Base-by-base conservation (phyloP, 2,113 vertebrate species). In the Hipposideros armiger region DNA sequence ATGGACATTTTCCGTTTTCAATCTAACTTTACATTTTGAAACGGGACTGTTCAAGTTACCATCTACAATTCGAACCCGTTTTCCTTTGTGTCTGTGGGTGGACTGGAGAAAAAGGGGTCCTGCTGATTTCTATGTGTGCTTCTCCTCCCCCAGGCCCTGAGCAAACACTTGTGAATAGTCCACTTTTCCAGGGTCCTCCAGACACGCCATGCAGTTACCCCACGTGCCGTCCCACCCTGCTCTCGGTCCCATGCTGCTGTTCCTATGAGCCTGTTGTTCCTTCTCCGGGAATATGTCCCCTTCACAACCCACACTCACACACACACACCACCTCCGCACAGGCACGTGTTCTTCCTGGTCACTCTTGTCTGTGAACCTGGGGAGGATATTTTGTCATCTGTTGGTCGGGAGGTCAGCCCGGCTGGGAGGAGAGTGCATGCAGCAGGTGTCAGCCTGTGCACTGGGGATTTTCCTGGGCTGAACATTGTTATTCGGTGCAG, bases 381-480 rank as follows among this genome's bases (percentile, higher is more conserved):
- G 0, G 45, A 67, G 47, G 15, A 2, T 26, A 8, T 47, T 32
- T 45, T 4, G 2, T 69, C 26, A 42, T 8, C 52, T 70, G 85
- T 40, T 17, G 9, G 73, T 26, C 13, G 47, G 7, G 47, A 47
- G 47, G 47, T 11, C 47, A 47, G n/a, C 50, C 26, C 2, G 32
- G 50, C 42, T 62, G 40, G 62, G 77, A 73, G 94, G 92, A 15
- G n/a, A 73, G 56, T 2, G 66, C 45, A 22, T 26, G 24, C 60
- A 58, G 66, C 95, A 95, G 93, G 74, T 91, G 93, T 87, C 47
- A 19, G 69, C 36, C 69, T 64, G 60, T 30, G 73, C 24, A 22
- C 26, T 19, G 78, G 95, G 97, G 89, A 40, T 91, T 91, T 94
- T 94, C 94, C 93, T 95, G 16, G 40, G 86, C 64, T 93, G 78